Conservation (phyloP, 2,113 vertebrate species). For the Campylomormyrus numenius region DNA sequence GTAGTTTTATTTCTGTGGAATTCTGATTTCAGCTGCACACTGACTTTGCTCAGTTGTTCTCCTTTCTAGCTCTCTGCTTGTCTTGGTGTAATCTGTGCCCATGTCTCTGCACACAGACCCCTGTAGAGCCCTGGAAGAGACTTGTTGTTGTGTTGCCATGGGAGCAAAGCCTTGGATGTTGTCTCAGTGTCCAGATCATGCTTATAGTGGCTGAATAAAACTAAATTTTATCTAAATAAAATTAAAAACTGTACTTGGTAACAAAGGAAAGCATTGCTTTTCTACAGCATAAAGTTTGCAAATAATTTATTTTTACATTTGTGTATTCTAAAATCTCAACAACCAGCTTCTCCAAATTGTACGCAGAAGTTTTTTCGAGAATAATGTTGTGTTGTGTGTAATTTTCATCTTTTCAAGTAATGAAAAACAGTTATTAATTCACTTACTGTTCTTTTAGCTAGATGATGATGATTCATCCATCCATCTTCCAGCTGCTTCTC, state of each 20-base stretch:
- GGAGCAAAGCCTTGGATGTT: slow-evolving; percentile 35
- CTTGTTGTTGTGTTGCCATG: slow-evolving; percentile 47
- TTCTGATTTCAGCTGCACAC: background rate
- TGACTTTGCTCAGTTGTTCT: background rate
- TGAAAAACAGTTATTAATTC: background rate
- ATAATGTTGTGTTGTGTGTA: background rate
- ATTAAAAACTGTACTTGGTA: background rate
- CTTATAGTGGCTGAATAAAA: slow-evolving; percentile 22
- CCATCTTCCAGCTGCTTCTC: background rate
- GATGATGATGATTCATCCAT: background rate
- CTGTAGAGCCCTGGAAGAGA: slow-evolving; percentile 35
- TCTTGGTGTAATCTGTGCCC: slow-evolving; percentile 29
- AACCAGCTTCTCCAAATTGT: background rate
- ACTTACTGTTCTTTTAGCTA: background rate
- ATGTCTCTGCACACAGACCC: slow-evolving; percentile 26
- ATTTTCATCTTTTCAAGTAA: background rate
- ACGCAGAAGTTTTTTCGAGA: background rate
- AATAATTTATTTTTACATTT: background rate
- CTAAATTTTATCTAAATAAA: background rate
- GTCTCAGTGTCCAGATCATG: slow-evolving; percentile 29
- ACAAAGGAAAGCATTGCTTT: background rate
- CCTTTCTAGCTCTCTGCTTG: background rate
- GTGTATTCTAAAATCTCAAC: background rate
- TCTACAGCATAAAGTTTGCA: background rate
- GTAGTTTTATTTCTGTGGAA: background rate